These are phyloP conservation scores for Zosterops hypoxanthus DNA, from an alignment of 2,113 vertebrate species.

Conservation along the genomic window DNA sequence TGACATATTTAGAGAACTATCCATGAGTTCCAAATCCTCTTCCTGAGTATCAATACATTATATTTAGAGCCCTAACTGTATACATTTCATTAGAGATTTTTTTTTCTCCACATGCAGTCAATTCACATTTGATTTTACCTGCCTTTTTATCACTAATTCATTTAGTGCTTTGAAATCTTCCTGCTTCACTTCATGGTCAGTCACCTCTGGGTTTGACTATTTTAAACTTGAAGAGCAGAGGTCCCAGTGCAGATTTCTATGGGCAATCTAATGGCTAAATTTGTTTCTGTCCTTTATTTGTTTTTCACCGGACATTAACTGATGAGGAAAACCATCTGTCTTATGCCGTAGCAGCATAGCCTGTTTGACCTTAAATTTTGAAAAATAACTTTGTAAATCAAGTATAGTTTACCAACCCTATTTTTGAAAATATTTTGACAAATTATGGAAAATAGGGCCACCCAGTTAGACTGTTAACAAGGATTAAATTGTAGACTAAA, in stretches of 20 bases:
- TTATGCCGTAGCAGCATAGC: neutral
- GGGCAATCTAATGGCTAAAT: neutral
- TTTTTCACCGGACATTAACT: neutral
- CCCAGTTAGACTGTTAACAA: neutral
- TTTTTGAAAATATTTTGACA: neutral
- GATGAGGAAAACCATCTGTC: neutral
- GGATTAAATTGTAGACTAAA: neutral
- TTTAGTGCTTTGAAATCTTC: neutral
- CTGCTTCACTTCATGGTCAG: neutral
- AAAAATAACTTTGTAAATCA: neutral
- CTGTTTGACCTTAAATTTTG: neutral
- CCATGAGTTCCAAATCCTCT: neutral
- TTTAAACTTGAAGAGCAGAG: neutral
- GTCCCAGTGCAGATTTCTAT: neutral
- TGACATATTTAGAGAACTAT: neutral
- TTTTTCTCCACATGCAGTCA: neutral
- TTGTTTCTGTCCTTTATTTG: neutral
- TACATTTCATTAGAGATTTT: neutral
- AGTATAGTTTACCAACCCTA: neutral
- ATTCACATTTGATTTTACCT: neutral
- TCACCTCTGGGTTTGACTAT: neutral
- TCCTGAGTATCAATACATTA: neutral
- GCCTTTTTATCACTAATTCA: neutral
- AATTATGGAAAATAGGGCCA: neutral
- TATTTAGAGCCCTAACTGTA: neutral